Evolutionary conservation across 2,888 invertebrate genomes (phyloP), one percentile per base, ranked within the genome.

Genomic region (Osmoderma eremita): DNA sequence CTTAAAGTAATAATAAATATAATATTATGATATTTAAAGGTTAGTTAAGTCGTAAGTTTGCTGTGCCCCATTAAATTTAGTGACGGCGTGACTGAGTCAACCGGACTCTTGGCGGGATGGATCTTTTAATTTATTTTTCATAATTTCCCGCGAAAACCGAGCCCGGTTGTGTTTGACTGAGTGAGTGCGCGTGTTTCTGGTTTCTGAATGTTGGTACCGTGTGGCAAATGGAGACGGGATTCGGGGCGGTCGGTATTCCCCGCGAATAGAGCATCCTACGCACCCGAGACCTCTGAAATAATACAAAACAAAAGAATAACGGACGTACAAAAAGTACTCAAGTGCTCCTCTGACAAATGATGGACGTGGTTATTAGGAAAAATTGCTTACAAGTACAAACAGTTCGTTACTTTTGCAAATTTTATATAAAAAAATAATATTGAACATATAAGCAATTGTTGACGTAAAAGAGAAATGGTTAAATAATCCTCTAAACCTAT

Each of bases 341-440:
- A 66, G 64, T 68, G 65, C 64, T 68, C 54, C 58, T 53, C 61
- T 51, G 65, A 54, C 42, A 58, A 53, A 58, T 45, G 58, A 42
- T 65, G 65, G 63, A 65, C 65, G 68, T 65, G 65, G 68, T 65
- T 65, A 63, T 54, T 65, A 65, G 62, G 45, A 50, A 66, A 68
- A 65, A 68, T 65, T 87, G 88, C 87, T 88, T 88, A 30, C 85
- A 87, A 88, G 88, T 88, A 88, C 88, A 88, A 88, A 86, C 81
- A 83, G 86, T 88, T 87, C 86, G 87, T 88, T 88, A 88, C 87
- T 88, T 88, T 88, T 88, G 87, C 86, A 88, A 88, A 88, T 88
- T 88, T 88, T 88, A 88, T 88, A 84, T 85, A 84, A 84, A 75
- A 78, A 78, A 58, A 58, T 58, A 58, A 68, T 71, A 74, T 70